Conservation (phyloP, 2,113 vertebrate genomes). For the Circaetus cinerascens region DNA sequence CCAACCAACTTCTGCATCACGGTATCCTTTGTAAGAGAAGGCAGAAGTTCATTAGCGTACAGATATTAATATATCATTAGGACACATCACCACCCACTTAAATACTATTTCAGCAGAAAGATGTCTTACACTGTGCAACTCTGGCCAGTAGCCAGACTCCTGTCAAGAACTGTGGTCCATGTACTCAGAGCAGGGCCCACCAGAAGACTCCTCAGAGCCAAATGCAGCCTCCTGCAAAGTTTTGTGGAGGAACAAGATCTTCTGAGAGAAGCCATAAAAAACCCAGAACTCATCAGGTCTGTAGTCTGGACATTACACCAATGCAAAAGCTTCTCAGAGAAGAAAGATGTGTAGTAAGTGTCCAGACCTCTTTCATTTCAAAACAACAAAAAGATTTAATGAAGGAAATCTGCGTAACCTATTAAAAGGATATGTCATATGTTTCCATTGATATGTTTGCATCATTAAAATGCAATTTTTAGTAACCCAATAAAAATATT, state of each 20-base stretch:
- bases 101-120: neutral
- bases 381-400: neutral
- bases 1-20: constrained; percentile 94
- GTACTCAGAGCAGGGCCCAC: neutral
- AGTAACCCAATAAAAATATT: neutral
- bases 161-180: neutral
- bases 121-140: neutral
- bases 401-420: neutral
- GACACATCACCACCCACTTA: neutral
- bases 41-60: neutral
- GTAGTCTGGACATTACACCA: neutral
- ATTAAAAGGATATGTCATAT: neutral
- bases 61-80: neutral
- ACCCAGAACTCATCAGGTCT: neutral
- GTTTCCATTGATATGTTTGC: neutral
- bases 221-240: neutral
- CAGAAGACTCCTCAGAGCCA: neutral
- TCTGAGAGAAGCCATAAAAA: neutral
- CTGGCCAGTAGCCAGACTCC: neutral
- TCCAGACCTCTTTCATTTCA: neutral
- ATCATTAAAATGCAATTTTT: neutral
- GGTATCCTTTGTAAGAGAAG: constrained; percentile 80
- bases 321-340: neutral
- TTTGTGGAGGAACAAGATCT: neutral
- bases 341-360: neutral